Evolutionary conservation across 1,140 invertebrate species (phyloP), one percentile per base, ranked within the genome.

Genomic region (Pissodes strobi): DNA sequence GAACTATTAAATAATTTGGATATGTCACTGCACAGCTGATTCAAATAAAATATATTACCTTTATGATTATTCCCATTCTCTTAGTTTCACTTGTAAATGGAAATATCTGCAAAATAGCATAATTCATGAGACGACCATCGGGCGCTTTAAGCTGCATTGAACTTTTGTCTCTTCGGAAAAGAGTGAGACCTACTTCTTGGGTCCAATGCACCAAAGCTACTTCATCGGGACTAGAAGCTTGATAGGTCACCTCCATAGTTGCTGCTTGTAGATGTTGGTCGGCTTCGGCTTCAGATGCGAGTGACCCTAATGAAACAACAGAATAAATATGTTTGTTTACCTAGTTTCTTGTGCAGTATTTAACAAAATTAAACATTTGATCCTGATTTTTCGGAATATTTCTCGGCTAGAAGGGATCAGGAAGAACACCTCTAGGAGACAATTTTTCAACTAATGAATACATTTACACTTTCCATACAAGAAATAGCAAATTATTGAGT

Each of bases 71-170:
- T 12, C 97, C 97, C 97, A 99, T 99, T 73, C 97, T 84, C 81
- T 99, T 99, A 3, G 90, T 91, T 81, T 99, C 97, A 21, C 97
- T 99, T 3, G 95, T 99, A 73, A 99, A 99, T 2, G 97, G 97
- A 78, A 99, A 99, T 52, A 97, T 87, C 78, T 99, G 94, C 3
- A 99, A 80, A 68, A 99, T 98, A 30, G 86, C 87, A 78, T 92
- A 99, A 58, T 87, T 86, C 43, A 94, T 78, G 2, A 90, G 79
- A 49, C 83, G 76, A 45, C 88, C 87, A 74, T 88, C 87, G 2
- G 90, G 87, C 0, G 90, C 87, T 71, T 87, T 84, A 2, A 97
- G 76, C 66, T 92, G 88, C 82, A 97, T 92, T 0, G 84, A 83
- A 63, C 81, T 87, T 8, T 94, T 79, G 77, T 95, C 92, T 18